Evolutionary conservation across 2,888 invertebrate species (phyloP).

Genomic region (Polyploca ridens): DNA sequence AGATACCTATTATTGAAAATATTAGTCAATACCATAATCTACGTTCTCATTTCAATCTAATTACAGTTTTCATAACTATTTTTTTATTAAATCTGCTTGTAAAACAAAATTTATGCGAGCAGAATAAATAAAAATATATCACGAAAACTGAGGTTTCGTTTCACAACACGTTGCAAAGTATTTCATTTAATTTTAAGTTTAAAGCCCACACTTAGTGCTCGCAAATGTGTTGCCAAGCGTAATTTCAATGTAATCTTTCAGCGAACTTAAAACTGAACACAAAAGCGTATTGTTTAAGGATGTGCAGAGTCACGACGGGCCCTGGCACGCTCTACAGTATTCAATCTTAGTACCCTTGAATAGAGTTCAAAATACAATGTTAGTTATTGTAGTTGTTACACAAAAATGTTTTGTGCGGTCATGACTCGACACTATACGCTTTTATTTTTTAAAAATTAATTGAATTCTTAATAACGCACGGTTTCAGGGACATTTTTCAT

Average conservation of each 20-base stretch:
- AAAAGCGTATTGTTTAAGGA: slow-evolving; percentile 53
- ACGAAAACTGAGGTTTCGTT: neutral
- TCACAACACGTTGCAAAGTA: neutral
- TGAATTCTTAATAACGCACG: slow-evolving; percentile 47
- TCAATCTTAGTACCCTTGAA: neutral
- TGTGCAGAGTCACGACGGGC: slow-evolving; percentile 41
- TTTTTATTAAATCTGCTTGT: no score
- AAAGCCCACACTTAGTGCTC: neutral
- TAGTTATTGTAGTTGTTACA: neutral
- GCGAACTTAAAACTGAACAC: slow-evolving; percentile 45
- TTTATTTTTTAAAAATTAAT: slow-evolving; percentile 45
- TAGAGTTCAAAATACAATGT: neutral
- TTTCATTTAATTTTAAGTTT: slow-evolving; percentile 4
- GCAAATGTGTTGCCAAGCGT: slow-evolving; percentile 19
- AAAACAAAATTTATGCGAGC: no score
- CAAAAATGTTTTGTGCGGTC: slow-evolving; percentile 20
- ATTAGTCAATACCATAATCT: no score
- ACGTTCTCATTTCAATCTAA: no score
- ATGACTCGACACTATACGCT: slow-evolving; percentile 53
- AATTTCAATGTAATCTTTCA: slow-evolving; percentile 42
- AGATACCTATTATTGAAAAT: no score
- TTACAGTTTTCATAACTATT: no score
- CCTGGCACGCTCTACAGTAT: neutral
- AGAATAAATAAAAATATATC: no score
- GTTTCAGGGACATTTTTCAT: slow-evolving; percentile 32